Percentiles rank a stretch among this genome's conserved stretches.
Evolutionary conservation across 2,797 vertebrate genomes (phyloP).

Genomic region (Enteromius fasciolatus): DNA sequence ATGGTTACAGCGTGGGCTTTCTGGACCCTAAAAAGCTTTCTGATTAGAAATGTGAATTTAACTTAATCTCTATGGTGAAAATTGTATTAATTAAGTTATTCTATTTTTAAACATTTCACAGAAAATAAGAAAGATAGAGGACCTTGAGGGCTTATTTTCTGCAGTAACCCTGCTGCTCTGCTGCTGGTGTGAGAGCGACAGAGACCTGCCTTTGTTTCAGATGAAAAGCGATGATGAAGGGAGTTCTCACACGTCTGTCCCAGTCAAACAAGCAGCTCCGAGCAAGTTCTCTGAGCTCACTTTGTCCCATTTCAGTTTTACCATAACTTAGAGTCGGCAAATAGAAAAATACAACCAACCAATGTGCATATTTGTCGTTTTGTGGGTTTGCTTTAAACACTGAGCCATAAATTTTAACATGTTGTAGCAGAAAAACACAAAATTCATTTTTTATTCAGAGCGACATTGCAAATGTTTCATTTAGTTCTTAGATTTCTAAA

Average conservation of each 20-base stretch:
- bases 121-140: conserved; percentile 57
- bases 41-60: conserved; percentile 66
- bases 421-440: not conserved
- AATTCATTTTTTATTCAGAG: not conserved
- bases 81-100: conserved; percentile 65
- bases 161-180: conserved; percentile 45
- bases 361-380: not conserved
- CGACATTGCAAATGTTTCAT: not conserved
- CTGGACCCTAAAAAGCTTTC: conserved; percentile 61
- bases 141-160: conserved; percentile 44
- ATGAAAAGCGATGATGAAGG: conserved; percentile 25
- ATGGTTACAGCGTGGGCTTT: conserved; percentile 63
- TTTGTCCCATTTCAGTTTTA: not conserved
- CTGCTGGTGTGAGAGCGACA: conserved; percentile 51
- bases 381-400: not conserved
- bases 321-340: not conserved
- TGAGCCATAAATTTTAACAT: not conserved
- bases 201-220: conserved; percentile 41
- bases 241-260: conserved; percentile 39
- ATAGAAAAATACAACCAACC: not conserved
- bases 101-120: conserved; percentile 64
- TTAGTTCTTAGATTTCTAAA: not conserved
- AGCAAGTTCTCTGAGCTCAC: not conserved
- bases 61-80: conserved; percentile 65
- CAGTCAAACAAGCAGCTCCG: not conserved